Base-by-base conservation (phyloP, 2,888 invertebrate species). In the Euplexia lucipara region DNA sequence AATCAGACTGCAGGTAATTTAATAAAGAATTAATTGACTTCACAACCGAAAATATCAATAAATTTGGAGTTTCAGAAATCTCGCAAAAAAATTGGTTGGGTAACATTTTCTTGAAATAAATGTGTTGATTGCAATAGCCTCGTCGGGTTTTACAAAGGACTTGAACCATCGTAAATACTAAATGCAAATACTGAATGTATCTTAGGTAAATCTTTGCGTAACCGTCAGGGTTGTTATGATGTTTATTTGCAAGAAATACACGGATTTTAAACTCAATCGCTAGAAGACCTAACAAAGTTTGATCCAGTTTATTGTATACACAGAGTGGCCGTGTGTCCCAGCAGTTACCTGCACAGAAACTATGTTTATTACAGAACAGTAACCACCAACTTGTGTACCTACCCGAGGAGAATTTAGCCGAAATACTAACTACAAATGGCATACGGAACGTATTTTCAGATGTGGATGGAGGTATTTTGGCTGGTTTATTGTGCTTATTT, bases 361-460 rank as follows among this genome's bases (percentile, higher is more conserved):
- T 90, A 93, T 93, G 92, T 92, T 90, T 92, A 92, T 92, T 90
- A 92, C 90, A 82, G 82, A 82, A 77, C 83, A 87, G 85, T 85
- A 86, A 90, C 91, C 88, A 81, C 88, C 86, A 90, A 90, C 89
- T 90, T 90, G 88, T 88, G 88, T 86, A 84, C 70, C 66, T 75
- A 79, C 41, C 70, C 84, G 79, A 83, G 88, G 89, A 88, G 90
- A 92, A 91, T 92, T 91, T 86, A 86, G 83, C 87, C 82, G 82
- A 90, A 89, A 88, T 86, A 86, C 86, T 87, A 84, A 86, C 86
- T 87, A 84, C 83, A 86, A 87, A 87, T 86, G 79, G 83, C 78
- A 77, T 69, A 81, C 79, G 75, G 62, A 83, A 79, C 80, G 81
- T 83, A 74, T 83, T 88, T 86, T 84, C 83, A 84, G 78, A 85